Base-by-base conservation (phyloP, 2,113 vertebrate species). In the Kryptolebias marmoratus region DNA sequence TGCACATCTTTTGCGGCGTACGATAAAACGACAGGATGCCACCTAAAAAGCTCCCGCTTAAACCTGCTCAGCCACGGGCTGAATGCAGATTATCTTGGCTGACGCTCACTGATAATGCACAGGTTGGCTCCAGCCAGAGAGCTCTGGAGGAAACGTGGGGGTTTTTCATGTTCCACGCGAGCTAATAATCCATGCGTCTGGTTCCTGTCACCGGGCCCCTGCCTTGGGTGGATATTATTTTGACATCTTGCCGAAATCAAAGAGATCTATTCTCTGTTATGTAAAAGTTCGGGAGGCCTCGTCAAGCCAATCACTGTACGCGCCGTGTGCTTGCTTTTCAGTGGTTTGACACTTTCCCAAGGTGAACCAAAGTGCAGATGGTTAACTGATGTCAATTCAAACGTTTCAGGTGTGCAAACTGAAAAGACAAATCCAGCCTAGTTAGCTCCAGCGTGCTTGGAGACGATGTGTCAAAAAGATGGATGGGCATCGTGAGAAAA, bases 141-240 rank as follows among this genome's bases (percentile, higher is more conserved):
- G 64, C 27, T 3, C 5, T 50, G 31, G 36, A 12, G 44, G 27
- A 53, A 64, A 36, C 18, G 45, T 10, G 3, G 16, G 22, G 71
- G 22, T 22, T n/a, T 77, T 31, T 68, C 27, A 39, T 27, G 75
- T 70, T 54, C 32, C 27, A 53, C 22, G 22, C 31, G 54, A 12
- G 49, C 30, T 61, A 50, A 2, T 61, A 31, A 73, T 62, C 39
- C 63, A 62, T 58, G 65, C 39, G 39, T 42, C 10, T 42, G 47
- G 12, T 45, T 82, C 77, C 85, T 87, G 81, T 87, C 82, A 80
- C 64, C n/a, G 14, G 31, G 49, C 64, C 0, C 18, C 69, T 64
- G 72, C 68, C 42, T 75, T 15, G 42, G 61, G 30, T 71, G 68
- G 52, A 61, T 58, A 42, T 75, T 48, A 28, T 73, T 57, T 62